Evolutionary conservation across 2,888 invertebrate genomes (phyloP).

Genomic region (Diaperis boleti): DNA sequence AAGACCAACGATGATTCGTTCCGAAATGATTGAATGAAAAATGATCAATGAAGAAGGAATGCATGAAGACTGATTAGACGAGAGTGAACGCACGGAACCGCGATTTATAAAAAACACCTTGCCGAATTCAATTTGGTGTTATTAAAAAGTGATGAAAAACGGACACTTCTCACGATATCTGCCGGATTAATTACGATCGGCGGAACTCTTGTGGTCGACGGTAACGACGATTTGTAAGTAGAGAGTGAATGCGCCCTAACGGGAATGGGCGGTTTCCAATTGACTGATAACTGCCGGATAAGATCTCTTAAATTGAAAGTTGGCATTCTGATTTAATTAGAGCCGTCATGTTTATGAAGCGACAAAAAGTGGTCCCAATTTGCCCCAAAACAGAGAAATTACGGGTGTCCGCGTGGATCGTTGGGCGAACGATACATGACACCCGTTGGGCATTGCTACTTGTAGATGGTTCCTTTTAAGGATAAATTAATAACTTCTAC

Average conservation of each 20-base stretch:
- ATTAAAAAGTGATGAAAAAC: constrained; percentile 33
- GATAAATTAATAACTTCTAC: no score
- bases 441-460: no score
- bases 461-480: no score
- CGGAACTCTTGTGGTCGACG: no score
- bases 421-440: no score
- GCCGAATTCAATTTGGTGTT: constrained; percentile 31
- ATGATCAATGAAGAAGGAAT: constrained; percentile 36
- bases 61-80: constrained; percentile 37
- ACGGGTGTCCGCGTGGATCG: no score
- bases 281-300: constrained; percentile 1
- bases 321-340: background rate
- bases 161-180: constrained; percentile 33
- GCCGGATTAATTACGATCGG: constrained; percentile 22
- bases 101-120: constrained; percentile 35
- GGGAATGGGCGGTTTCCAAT: background rate
- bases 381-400: no score
- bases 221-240: no score
- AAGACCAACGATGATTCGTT: constrained; percentile 29
- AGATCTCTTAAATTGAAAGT: constrained; percentile 11
- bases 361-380: no score
- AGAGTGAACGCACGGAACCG: constrained; percentile 32
- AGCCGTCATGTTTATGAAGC: no score
- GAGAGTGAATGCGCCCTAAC: background rate
- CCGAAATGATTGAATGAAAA: constrained; percentile 38